Percentiles rank a stretch among this genome's conserved stretches.
Conservation (phyloP, 2,797 vertebrate species). For the Australoheros facetus region DNA sequence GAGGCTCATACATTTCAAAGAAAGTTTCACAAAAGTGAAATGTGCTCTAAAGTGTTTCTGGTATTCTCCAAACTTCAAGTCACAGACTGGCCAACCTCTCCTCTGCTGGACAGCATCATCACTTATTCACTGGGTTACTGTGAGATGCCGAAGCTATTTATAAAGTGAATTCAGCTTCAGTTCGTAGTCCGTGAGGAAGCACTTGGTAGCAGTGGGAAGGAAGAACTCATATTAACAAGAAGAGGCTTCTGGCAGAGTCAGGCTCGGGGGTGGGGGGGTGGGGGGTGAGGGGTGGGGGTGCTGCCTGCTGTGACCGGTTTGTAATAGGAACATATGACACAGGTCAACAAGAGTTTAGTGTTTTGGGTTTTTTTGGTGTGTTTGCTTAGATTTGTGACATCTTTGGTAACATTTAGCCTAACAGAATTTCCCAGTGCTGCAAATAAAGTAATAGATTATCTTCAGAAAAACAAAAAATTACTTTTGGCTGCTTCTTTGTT, state of each 20-base stretch:
- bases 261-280: background rate
- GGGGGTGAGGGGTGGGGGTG: too few relatives aligned
- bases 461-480: background rate
- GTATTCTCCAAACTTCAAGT: background rate
- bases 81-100: background rate
- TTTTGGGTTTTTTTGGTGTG: background rate
- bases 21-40: background rate
- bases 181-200: background rate
- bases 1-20: background rate
- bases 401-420: background rate
- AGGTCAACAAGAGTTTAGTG: too few relatives aligned
- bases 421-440: background rate
- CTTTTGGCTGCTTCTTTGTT: background rate
- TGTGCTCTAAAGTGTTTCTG: background rate
- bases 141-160: background rate
- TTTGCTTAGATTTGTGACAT: background rate
- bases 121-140: slow-evolving; percentile 2
- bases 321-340: background rate
- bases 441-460: background rate
- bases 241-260: background rate
- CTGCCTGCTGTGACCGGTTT: background rate
- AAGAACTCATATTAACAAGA: background rate
- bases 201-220: background rate
- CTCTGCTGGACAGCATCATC: background rate
- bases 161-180: background rate